Conservation (phyloP, 2,888 invertebrate species). For the Dolichomitus sp. region DNA sequence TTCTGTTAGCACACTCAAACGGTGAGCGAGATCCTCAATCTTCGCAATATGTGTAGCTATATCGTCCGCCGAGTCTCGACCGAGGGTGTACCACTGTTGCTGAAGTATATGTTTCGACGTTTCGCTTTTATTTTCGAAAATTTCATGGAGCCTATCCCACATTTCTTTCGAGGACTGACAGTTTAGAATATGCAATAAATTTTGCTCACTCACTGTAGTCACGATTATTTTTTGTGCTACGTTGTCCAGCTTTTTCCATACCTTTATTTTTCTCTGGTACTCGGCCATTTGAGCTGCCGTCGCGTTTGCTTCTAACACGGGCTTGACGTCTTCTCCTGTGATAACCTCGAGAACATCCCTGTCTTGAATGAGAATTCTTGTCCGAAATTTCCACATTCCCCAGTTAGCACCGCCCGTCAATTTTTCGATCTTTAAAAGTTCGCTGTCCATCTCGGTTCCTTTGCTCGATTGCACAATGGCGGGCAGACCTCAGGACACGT, state of each 20-base stretch:
- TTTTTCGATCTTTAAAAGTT: neutral
- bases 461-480: neutral
- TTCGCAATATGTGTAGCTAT: too few species aligned
- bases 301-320: neutral
- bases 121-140: too few species aligned
- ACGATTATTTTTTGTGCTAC: neutral
- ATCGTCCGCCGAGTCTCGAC: too few species aligned
- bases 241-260: neutral
- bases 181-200: neutral
- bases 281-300: neutral
- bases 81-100: too few species aligned
- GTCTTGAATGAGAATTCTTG: neutral
- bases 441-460: neutral
- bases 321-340: neutral
- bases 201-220: neutral
- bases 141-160: neutral
- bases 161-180: conserved; percentile 5
- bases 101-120: too few species aligned
- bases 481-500: neutral
- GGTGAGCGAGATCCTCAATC: too few species aligned
- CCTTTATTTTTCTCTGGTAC: neutral
- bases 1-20: too few species aligned
- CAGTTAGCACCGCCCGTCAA: neutral
- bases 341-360: neutral
- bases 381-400: neutral